Percentiles rank a stretch among this genome's conserved stretches.
Evolutionary conservation across 1,140 invertebrate species (phyloP).

Genomic region (Diorhabda carinulata): DNA sequence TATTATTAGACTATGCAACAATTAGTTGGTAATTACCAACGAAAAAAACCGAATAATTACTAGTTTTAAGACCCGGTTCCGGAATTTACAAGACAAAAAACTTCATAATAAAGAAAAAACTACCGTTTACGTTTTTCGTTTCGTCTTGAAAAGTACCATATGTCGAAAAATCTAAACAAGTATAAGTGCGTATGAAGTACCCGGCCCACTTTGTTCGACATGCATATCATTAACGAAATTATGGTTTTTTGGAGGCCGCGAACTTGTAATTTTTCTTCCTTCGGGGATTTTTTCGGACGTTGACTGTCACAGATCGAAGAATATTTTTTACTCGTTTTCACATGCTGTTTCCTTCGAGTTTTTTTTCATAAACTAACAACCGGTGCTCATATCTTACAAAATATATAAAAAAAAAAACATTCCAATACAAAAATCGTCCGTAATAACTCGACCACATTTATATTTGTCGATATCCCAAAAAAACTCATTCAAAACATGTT

Average conservation of each 20-base stretch:
- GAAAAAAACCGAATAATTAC: conserved; percentile 18
- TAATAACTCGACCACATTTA: too few relatives aligned
- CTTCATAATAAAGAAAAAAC: not conserved
- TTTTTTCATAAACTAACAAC: too few relatives aligned
- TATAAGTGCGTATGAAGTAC: conserved; percentile 13
- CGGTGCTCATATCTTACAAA: too few relatives aligned
- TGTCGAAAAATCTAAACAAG: conserved; percentile 25
- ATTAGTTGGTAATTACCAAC: not conserved
- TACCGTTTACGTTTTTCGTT: conserved; percentile 1
- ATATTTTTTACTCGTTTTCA: not conserved
- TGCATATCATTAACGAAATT: conserved; percentile 25
- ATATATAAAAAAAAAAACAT: too few relatives aligned
- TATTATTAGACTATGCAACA: conserved; percentile 6
- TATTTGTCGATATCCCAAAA: too few relatives aligned
- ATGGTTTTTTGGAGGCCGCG: conserved; percentile 4
- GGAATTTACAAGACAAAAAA: not conserved
- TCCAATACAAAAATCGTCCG: too few relatives aligned
- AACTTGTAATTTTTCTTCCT: conserved; percentile 15
- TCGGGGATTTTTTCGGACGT: conserved; percentile 16
- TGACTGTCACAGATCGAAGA: conserved; percentile 20
- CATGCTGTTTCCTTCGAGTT: too few relatives aligned
- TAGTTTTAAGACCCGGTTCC: not conserved
- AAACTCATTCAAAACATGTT: too few relatives aligned
- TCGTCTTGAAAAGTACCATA: conserved; percentile 15
- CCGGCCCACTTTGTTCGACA: conserved; percentile 20